Conservation (phyloP, 2,797 vertebrate genomes). For the Phataginus tricuspis region DNA sequence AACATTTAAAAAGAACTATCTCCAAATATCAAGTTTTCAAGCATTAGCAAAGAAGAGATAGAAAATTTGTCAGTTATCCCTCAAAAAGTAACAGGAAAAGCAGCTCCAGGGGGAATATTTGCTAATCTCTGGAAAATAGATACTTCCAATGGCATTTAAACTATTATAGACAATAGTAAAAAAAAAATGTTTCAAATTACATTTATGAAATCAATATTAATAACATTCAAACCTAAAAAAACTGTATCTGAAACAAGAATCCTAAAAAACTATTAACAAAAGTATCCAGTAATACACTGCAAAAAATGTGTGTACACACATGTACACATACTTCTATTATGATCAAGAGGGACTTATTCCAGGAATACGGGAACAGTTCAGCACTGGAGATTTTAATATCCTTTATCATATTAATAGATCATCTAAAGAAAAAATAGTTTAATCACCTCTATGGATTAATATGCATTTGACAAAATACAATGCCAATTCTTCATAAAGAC, state of each 20-base stretch:
- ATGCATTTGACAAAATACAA: not conserved
- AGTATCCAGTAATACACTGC: not conserved
- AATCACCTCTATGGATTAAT: not conserved
- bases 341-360: not conserved
- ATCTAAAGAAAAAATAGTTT: not conserved
- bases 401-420: not conserved
- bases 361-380: not conserved
- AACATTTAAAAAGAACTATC: conserved; percentile 8
- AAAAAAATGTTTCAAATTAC: not conserved
- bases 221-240: not conserved
- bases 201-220: not conserved
- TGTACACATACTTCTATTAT: not conserved
- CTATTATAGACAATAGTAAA: not conserved
- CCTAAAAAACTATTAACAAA: not conserved
- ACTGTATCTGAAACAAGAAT: not conserved
- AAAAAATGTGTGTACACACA: not conserved
- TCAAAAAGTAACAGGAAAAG: not conserved
- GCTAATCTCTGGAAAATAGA: not conserved
- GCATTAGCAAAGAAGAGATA: not conserved
- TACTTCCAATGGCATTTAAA: not conserved
- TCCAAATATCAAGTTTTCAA: conserved; percentile 34
- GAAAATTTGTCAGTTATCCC: not conserved
- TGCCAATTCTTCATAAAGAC: not conserved
- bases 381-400: not conserved
- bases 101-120: not conserved